phyloP scores from a whole-genome alignment of 2,797 vertebrate species.

The Coranthus polyacanthus region DNA sequence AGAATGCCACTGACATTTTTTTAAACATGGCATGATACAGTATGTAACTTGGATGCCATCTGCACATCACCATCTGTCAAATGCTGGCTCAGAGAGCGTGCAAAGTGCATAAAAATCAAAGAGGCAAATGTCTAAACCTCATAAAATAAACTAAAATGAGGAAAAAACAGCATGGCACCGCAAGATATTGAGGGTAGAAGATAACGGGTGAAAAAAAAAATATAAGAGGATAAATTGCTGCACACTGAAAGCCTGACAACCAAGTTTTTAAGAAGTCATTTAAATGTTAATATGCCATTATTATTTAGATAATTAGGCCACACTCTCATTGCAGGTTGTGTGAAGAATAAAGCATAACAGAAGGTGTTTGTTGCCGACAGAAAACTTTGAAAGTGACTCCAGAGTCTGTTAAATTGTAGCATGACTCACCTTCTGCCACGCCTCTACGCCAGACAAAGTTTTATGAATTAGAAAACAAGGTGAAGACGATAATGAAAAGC shows the following conservation, averaged over 20 bases:
- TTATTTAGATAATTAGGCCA: slow-evolving; percentile 51
- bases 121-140: slow-evolving; percentile 21
- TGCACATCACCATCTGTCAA: slow-evolving; percentile 30
- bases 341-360: slow-evolving; percentile 10
- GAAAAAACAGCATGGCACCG: neutral
- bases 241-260: slow-evolving; percentile 7
- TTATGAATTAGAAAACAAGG: slow-evolving; percentile 9
- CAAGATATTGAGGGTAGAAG: neutral
- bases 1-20: neutral
- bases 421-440: slow-evolving; percentile 30
- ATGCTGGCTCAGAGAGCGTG: neutral
- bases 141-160: neutral
- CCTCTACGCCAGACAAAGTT: slow-evolving; percentile 16
- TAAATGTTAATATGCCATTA: slow-evolving; percentile 34
- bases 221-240: neutral
- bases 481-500: slow-evolving; percentile 19
- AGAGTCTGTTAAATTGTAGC: slow-evolving; percentile 14
- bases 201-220: neutral
- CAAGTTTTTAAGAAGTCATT: slow-evolving; percentile 40
- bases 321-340: slow-evolving; percentile 26
- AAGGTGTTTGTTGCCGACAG: slow-evolving; percentile 26
- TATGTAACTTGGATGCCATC: slow-evolving; percentile 12
- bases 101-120: slow-evolving; percentile 17
- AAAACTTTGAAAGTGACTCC: slow-evolving; percentile 68
- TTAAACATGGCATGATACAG: neutral